Evolutionary conservation across 2,797 vertebrate genomes (phyloP).

Genomic region (Acridotheres tristis): DNA sequence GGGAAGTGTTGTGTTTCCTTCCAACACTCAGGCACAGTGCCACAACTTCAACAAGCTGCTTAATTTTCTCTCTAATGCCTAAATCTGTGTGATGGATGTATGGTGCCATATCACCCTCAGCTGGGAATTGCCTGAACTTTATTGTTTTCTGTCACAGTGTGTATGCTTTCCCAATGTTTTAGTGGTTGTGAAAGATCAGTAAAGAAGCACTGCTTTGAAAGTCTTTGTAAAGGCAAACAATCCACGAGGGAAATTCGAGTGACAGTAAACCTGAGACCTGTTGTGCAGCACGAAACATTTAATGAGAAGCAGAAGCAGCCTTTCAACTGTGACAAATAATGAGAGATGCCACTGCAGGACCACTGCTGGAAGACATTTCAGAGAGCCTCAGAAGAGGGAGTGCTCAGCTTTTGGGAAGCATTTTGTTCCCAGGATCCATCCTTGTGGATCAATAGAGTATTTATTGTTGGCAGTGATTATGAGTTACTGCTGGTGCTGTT

Average conservation of each 20-base stretch:
- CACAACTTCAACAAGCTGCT: not conserved
- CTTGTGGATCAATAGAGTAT: not conserved
- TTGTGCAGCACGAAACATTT: not conserved
- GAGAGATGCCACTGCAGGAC: not conserved
- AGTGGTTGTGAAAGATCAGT: not conserved
- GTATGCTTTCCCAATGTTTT: not conserved
- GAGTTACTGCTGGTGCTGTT: not conserved
- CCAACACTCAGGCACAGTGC: not conserved
- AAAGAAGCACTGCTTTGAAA: constrained; percentile 15
- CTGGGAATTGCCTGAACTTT: constrained; percentile 21
- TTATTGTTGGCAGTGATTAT: not conserved
- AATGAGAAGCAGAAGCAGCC: not conserved
- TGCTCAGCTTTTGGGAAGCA: not conserved
- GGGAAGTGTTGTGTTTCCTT: not conserved
- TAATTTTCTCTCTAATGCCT: not conserved
- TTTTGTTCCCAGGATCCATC: not conserved
- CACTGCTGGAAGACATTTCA: not conserved
- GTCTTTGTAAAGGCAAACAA: constrained; percentile 22
- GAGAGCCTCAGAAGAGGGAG: not conserved
- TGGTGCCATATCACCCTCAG: not conserved
- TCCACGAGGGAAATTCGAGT: not conserved
- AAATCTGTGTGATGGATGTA: not conserved
- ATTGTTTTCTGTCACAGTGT: constrained; percentile 13
- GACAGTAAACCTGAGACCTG: constrained; percentile 18
- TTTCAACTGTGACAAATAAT: constrained; percentile 18